Evolutionary conservation across 2,113 vertebrate genomes (phyloP).

Genomic region (Galemys pyrenaicus): DNA sequence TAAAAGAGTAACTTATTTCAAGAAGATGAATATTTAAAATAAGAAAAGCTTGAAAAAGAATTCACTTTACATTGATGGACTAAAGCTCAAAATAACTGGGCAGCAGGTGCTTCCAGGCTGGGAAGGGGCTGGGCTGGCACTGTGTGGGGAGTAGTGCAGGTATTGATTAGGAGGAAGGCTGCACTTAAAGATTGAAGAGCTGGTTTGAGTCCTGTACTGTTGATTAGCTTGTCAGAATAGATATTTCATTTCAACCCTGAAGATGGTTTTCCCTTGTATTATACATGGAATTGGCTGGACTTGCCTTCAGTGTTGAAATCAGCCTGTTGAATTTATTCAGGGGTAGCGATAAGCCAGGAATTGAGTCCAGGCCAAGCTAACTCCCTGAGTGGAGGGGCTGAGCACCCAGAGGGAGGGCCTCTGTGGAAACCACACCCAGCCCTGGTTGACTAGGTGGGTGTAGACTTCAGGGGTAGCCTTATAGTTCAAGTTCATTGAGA

Average conservation of each 20-base stretch:
- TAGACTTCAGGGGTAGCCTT: neutral
- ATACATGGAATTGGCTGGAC: neutral
- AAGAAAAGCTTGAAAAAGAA: conserved; percentile 73
- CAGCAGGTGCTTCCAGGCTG: neutral
- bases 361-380: neutral
- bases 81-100: neutral
- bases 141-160: neutral
- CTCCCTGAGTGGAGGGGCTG: neutral
- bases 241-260: neutral
- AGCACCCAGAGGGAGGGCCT: neutral
- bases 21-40: conserved; percentile 76
- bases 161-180: neutral
- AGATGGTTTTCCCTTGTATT: neutral
- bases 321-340: neutral
- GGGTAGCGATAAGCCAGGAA: neutral
- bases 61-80: conserved; percentile 22
- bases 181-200: neutral
- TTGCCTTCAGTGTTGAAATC: neutral
- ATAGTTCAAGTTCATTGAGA: neutral
- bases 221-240: neutral
- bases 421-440: neutral
- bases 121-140: neutral
- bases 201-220: neutral
- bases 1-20: conserved; percentile 85
- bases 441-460: neutral